Percentiles rank a stretch among this genome's conserved stretches.
These are phyloP conservation scores for Ptyas mucosa DNA, from an alignment of 2,113 vertebrate genomes.

Conservation along the genomic window DNA sequence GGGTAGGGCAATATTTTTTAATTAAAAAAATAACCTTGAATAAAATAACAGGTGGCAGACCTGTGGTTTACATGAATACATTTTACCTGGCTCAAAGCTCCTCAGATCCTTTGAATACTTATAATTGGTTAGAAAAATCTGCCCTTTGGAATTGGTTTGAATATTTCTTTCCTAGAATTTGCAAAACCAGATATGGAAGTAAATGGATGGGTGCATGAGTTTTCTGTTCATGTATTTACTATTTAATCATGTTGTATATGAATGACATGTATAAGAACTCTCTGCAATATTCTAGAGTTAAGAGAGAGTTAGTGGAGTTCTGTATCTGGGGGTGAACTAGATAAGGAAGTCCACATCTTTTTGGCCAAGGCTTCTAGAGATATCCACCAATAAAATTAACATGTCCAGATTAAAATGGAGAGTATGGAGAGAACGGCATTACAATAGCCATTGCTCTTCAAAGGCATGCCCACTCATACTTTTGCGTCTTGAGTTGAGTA, in stretches of 20 bases:
- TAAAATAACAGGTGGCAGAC: neutral
- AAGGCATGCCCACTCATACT: neutral
- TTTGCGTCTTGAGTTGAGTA: neutral
- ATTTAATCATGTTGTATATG: neutral
- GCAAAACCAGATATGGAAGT: neutral
- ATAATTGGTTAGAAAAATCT: neutral
- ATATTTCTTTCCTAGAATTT: neutral
- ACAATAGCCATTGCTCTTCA: neutral
- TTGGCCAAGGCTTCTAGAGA: neutral
- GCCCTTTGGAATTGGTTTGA: neutral
- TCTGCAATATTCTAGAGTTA: neutral
- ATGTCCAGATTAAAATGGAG: neutral
- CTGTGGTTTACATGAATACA: neutral
- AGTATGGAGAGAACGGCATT: neutral
- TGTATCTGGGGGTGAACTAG: neutral
- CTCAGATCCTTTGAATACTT: neutral
- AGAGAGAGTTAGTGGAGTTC: neutral
- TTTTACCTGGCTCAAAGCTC: neutral
- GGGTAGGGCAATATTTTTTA: neutral
- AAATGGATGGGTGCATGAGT: neutral
- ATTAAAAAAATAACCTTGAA: neutral
- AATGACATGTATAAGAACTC: neutral
- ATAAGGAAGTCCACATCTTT: neutral
- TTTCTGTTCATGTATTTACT: neutral
- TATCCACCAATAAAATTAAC: neutral